These are phyloP conservation scores for Andrena marginata DNA, from an alignment of 2,888 invertebrate species.

Conservation along the genomic window DNA sequence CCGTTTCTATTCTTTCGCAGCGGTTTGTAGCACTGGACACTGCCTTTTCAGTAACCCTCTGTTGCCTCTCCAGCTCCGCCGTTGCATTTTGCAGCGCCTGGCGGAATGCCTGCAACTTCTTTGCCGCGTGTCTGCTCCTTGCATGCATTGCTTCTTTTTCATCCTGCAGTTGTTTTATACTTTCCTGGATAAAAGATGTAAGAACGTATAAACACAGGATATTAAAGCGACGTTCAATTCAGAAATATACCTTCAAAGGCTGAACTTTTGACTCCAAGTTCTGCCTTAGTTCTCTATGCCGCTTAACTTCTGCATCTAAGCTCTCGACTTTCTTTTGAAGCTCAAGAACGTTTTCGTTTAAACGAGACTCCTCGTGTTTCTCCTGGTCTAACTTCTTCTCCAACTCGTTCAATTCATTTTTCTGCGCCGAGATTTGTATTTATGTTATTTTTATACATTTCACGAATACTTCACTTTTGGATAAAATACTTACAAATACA, in stretches of 20 bases:
- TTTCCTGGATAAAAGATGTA: constrained; percentile 80
- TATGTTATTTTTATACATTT: not conserved
- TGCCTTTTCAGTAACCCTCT: constrained; percentile 79
- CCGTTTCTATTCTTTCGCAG: constrained; percentile 86
- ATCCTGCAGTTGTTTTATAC: constrained; percentile 84
- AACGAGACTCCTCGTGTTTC: constrained; percentile 71
- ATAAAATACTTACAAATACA: constrained; percentile 74
- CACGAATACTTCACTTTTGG: constrained; percentile 15
- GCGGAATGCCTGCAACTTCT: constrained; percentile 62
- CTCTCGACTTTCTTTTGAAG: constrained; percentile 84
- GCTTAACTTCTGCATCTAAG: constrained; percentile 80
- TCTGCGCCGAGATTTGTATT: constrained; percentile 63
- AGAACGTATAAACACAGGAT: not conserved
- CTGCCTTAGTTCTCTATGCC: constrained; percentile 65
- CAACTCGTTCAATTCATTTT: constrained; percentile 84
- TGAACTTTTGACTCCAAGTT: constrained; percentile 70
- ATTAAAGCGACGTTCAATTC: not conserved
- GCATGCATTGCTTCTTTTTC: constrained; percentile 78
- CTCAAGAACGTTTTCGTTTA: constrained; percentile 80
- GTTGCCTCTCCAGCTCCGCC: constrained; percentile 83
- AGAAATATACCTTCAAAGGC: constrained; percentile 71
- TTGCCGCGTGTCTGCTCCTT: constrained; percentile 61
- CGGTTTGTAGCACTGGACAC: constrained; percentile 85
- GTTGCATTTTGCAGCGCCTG: constrained; percentile 72
- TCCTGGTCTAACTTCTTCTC: constrained; percentile 77